These are phyloP conservation scores for Steinernema feltiae DNA, from an alignment of 1,140 invertebrate species.

Conservation along the genomic window DNA sequence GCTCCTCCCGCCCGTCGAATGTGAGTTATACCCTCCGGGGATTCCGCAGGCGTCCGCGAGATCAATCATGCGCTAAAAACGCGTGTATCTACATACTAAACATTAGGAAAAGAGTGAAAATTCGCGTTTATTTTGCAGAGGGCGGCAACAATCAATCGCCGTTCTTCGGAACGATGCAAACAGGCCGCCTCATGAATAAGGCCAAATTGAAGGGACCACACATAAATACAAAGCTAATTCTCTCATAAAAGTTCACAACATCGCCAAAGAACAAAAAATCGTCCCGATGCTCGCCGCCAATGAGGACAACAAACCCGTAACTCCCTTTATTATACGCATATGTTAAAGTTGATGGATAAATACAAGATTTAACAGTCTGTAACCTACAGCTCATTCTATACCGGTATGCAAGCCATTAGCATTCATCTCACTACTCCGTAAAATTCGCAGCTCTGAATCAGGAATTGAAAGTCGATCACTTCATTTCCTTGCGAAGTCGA, in stretches of 20 bases:
- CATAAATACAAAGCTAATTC: too few relatives aligned
- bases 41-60: background rate
- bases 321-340: too few relatives aligned
- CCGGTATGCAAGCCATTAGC: background rate
- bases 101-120: background rate
- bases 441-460: too few relatives aligned
- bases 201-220: background rate
- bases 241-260: background rate
- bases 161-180: background rate
- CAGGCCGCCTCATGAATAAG: background rate
- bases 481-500: background rate
- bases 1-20: background rate
- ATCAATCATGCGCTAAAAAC: constrained; percentile 14
- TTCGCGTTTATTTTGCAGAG: background rate
- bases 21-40: constrained; percentile 5
- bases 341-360: too few relatives aligned
- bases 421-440: background rate
- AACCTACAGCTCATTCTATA: too few relatives aligned
- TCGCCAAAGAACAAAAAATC: too few relatives aligned
- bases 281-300: too few relatives aligned
- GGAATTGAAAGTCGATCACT: too few relatives aligned
- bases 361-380: background rate
- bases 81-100: constrained; percentile 7
- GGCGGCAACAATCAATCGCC: background rate
- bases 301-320: too few relatives aligned